Base-by-base conservation (phyloP, 1,140 invertebrate genomes). In the Drosophila chauvacae region DNA sequence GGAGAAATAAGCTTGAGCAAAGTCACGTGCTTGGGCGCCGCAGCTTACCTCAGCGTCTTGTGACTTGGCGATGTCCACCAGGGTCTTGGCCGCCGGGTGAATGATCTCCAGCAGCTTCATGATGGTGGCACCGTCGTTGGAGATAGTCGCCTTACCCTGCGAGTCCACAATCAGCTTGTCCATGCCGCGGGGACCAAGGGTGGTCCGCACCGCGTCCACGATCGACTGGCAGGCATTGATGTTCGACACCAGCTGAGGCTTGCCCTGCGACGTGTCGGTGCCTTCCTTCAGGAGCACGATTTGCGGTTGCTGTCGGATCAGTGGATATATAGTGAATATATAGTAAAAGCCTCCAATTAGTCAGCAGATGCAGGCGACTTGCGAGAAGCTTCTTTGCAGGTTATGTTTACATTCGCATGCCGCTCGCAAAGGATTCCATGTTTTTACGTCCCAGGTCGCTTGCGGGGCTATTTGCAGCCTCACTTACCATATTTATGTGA, bases 61-160 rank as follows among this genome's bases (percentile, higher is more conserved):
- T 58, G 98, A 99, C 92, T 99, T 99, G 16, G 99, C 99, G 93
- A 99, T 99, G 91, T 99, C 99, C 16, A 99, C 99, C 47, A 99
- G 93, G 16, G 97, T 99, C 94, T 97, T 98, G 1, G 98, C 99
- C 30, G 99, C 99, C 4, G 99, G 99, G 93, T 99, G 99, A 59
- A 99, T 96, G 91, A 99, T 97, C 92, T 99, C 98, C 44, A 99
- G 93, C 30, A 99, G 94, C 93, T 99, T 99, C 94, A 99, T 95
- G 75, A 99, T 99, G 16, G 99, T 99, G 9, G 99, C 99, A 26
- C 99, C 99, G 94, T 99, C 99, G 93, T 99, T 99, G 2, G 99
- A 99, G 82, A 99, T 99, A 1, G 98, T 98, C 1, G 97, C 96
- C 93, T 97, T 98, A 4, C 98, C 96, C 79, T 95, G 95, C 62